These are phyloP conservation scores for Adelphocoris suturalis DNA, from an alignment of 2,888 invertebrate genomes.

Conservation along the genomic window DNA sequence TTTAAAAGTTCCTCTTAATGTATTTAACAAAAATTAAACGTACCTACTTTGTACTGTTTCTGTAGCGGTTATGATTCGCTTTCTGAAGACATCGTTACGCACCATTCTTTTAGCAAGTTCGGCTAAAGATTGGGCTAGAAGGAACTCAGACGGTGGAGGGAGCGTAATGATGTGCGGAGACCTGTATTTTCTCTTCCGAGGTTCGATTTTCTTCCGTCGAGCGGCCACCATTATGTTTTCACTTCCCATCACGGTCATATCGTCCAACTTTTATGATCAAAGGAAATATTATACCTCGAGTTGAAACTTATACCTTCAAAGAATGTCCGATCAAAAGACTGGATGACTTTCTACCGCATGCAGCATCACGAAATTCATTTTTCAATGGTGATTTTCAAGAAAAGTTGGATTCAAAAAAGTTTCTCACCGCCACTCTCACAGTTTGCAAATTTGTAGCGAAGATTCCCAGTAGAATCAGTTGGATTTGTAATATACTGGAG, in stretches of 20 bases:
- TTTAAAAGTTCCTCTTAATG: too few relatives aligned
- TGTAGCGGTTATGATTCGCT: not conserved
- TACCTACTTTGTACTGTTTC: slow-evolving; percentile 48
- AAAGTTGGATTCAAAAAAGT: not conserved
- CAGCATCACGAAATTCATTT: not conserved
- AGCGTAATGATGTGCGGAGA: slow-evolving; percentile 31
- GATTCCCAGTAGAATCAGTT: too few relatives aligned
- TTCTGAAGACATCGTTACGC: slow-evolving; percentile 33
- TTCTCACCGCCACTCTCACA: too few relatives aligned
- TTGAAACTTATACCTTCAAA: not conserved
- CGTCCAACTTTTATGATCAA: not conserved
- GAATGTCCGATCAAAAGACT: not conserved
- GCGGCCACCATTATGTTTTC: not conserved
- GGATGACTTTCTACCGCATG: not conserved
- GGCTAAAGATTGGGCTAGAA: slow-evolving; percentile 42
- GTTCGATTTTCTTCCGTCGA: not conserved
- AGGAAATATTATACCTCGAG: not conserved
- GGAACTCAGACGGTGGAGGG: slow-evolving; percentile 43
- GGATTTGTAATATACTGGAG: too few relatives aligned
- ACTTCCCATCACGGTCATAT: not conserved
- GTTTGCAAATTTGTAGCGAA: too few relatives aligned
- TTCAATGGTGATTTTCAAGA: not conserved
- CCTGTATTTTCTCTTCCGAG: not conserved
- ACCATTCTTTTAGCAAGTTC: not conserved
- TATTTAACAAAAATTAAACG: too few relatives aligned